Evolutionary conservation across 2,888 invertebrate species (phyloP).

Genomic region (Cartodere bifasciata): DNA sequence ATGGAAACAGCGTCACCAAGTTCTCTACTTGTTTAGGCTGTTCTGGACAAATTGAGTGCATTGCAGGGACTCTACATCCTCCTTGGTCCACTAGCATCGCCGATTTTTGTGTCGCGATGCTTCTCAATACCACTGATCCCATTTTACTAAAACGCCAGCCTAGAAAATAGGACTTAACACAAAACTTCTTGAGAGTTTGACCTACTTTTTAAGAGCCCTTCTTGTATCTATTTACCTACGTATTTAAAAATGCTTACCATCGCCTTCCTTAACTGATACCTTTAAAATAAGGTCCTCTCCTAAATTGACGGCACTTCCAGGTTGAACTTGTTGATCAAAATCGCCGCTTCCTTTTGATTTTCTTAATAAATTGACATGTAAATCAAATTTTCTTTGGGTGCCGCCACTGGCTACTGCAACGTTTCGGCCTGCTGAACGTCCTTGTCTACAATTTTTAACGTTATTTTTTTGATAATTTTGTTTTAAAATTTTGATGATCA

Average conservation of each 20-base stretch:
- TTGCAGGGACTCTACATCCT: conserved; percentile 38
- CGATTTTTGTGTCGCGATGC: conserved; percentile 23
- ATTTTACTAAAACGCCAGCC: conserved; percentile 43
- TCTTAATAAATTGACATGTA: conserved; percentile 39
- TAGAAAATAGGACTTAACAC: conserved; percentile 15
- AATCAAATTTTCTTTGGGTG: conserved; percentile 39
- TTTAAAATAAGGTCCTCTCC: conserved; percentile 45
- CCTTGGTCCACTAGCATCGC: conserved; percentile 33
- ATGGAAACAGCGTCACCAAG: conserved; percentile 33
- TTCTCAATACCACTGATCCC: conserved; percentile 37
- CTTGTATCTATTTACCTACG: not conserved
- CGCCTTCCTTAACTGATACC: conserved; percentile 40
- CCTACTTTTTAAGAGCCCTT: not conserved
- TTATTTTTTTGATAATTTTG: not conserved
- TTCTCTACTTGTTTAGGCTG: conserved; percentile 32
- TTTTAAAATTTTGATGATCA: conserved; percentile 9
- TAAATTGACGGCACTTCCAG: conserved; percentile 40
- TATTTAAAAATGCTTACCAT: conserved; percentile 33
- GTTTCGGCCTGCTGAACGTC: conserved; percentile 23
- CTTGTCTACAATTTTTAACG: conserved; percentile 21
- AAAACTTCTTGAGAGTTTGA: not conserved
- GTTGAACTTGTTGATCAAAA: conserved; percentile 38
- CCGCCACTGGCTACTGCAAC: conserved; percentile 40
- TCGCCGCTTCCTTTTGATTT: conserved; percentile 35
- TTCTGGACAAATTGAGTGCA: conserved; percentile 36